phyloP scores from a whole-genome alignment of 2,113 vertebrate species.

The Poeciliopsis retropinna region DNA sequence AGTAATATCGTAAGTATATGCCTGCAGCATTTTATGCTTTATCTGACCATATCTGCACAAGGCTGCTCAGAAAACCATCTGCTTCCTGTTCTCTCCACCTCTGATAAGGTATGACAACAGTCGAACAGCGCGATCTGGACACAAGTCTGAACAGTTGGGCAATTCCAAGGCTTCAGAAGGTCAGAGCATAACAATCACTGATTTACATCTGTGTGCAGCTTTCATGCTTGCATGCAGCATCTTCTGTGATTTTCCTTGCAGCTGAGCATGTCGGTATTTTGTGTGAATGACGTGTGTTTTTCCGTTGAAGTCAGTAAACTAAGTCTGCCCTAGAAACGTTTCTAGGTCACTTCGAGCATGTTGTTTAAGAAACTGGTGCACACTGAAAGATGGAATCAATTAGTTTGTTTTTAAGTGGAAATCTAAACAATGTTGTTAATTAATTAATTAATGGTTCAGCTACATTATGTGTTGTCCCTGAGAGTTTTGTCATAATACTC shows the following conservation, averaged over 20 bases:
- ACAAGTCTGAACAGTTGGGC: slow-evolving; percentile 71
- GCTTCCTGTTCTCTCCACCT: slow-evolving; percentile 1
- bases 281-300: not conserved
- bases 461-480: not conserved
- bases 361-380: not conserved
- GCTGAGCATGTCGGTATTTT: too few relatives aligned
- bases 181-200: slow-evolving; percentile 58
- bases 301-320: not conserved
- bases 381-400: not conserved
- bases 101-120: slow-evolving; percentile 59
- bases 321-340: not conserved
- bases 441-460: not conserved
- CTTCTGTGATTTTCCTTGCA: not conserved
- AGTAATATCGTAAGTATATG: slow-evolving; percentile 88
- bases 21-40: not conserved
- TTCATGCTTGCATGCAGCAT: not conserved
- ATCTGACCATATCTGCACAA: not conserved
- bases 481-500: not conserved
- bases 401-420: not conserved
- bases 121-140: slow-evolving; percentile 71
- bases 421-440: not conserved
- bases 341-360: not conserved
- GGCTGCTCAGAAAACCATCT: not conserved
- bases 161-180: slow-evolving; percentile 86
- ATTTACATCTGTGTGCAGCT: not conserved